A percentile compares a stretch with the other conserved stretches of the same genome.
phyloP scores from a whole-genome alignment of 1,140 invertebrate species.

The Dufourea novaeangliae region DNA sequence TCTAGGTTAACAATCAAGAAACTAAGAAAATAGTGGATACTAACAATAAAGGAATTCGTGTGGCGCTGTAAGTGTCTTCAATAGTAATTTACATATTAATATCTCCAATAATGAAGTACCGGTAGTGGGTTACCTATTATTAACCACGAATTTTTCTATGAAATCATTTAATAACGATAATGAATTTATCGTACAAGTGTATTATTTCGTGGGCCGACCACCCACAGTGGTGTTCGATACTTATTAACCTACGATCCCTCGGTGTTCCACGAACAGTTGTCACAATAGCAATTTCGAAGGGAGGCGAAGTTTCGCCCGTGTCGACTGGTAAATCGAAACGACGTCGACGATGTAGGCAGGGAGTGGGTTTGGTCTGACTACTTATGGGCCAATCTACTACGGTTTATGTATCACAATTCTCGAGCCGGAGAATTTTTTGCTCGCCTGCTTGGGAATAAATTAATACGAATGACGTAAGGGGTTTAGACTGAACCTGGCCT shows the following conservation, averaged over 20 bases:
- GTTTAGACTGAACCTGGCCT: background rate
- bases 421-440: background rate
- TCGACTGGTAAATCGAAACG: background rate
- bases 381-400: conserved; percentile 13
- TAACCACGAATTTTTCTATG: background rate
- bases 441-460: background rate
- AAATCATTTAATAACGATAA: background rate
- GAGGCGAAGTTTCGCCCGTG: background rate
- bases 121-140: no score
- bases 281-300: background rate
- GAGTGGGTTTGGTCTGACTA: conserved; percentile 15
- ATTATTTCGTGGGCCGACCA: conserved; percentile 20
- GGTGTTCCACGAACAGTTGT: background rate
- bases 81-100: no score
- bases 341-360: background rate
- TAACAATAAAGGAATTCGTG: no score
- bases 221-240: background rate
- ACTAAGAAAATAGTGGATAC: no score
- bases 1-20: no score
- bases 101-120: no score
- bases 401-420: no score
- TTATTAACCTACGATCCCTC: background rate
- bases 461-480: background rate
- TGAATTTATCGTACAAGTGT: background rate
- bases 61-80: no score